phyloP scores from a whole-genome alignment of 23 tunicate species.

The Clavelina lepadiformis region DNA sequence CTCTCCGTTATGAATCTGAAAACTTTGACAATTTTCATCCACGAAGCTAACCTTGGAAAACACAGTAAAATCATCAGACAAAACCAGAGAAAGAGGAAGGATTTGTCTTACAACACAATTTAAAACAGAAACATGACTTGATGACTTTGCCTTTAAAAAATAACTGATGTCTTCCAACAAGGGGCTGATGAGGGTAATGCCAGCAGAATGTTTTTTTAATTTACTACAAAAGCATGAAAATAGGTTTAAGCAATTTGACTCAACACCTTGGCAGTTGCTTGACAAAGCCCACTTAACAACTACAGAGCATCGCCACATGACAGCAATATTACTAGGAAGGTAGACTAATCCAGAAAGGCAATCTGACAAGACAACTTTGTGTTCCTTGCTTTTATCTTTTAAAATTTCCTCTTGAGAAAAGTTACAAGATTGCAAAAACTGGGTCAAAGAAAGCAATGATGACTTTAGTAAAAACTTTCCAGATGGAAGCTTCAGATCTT shows the following conservation, averaged over 20 bases:
- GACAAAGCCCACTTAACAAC: slow-evolving; percentile 42
- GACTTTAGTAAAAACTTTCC: slow-evolving; percentile 11
- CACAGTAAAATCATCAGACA: slow-evolving; percentile 5
- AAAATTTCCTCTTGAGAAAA: too few relatives aligned
- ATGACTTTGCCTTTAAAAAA: not conserved
- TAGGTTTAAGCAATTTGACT: not conserved
- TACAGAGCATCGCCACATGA: slow-evolving; percentile 39
- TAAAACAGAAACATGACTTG: too few relatives aligned
- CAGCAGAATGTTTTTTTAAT: not conserved
- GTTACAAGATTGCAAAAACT: slow-evolving; percentile 1
- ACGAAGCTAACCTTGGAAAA: too few relatives aligned
- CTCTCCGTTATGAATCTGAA: too few relatives aligned
- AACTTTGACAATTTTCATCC: too few relatives aligned
- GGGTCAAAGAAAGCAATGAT: slow-evolving; percentile 8
- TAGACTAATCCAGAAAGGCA: slow-evolving; percentile 32
- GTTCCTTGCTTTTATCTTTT: too few relatives aligned
- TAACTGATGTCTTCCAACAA: not conserved
- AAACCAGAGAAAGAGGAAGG: not conserved
- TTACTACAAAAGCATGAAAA: slow-evolving; percentile 33
- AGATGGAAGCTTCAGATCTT: slow-evolving; percentile 34
- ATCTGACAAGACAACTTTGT: too few relatives aligned
- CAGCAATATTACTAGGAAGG: slow-evolving; percentile 4
- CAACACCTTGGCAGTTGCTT: not conserved
- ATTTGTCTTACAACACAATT: too few relatives aligned
- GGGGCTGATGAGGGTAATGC: not conserved